Evolutionary conservation across 1,140 invertebrate genomes (phyloP), one percentile per base, ranked within the genome.

Genomic region (Heterodera schachtii): DNA sequence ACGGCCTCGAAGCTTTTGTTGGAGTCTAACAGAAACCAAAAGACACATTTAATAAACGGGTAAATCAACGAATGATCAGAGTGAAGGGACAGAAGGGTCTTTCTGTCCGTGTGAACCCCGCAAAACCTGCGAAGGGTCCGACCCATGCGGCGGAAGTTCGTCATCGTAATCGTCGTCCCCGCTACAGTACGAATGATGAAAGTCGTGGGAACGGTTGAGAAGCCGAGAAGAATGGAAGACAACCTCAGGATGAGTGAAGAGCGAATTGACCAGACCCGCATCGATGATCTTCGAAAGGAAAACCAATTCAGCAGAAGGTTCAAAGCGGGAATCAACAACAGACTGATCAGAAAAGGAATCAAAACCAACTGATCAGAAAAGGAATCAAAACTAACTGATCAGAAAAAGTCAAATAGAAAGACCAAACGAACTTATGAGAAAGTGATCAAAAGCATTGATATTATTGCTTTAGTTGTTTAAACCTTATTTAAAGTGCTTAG

Each of bases 191-290:
- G 57, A 64, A 64, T 64, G 57, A 64, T 90, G 86, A 78, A 90
- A 89, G 11, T 87, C 87, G 69, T 89, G 88, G 31, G 84, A 81
- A 64, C 89, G 75, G 57, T 90, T 89, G 7, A 90, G 75, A 21
- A 89, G 81, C 13, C 87, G 86, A 11, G 89, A 90, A 16, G 88
- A 89, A 67, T 89, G 89, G 74, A 89, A 89, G 41, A 86, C 81
- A 8, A 90, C 79, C 43, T 89, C 84, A n/a, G 86, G 85, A 60
- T 76, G 66, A 19, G 78, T 70, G 74, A 89, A 90, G 13, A 89
- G 75, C 21, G 80, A 80, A 71, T 87, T 82, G 8, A 89, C 88
- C 19, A 89, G 57, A n/a, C 84, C 86, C 16, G 89, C 81, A 76
- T 89, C 88, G 46, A 90, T 87, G 19, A 89, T 89, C 88, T 89